A percentile compares a stretch with the other conserved stretches of the same genome.
Evolutionary conservation across 2,888 invertebrate genomes (phyloP).

Genomic region (Caenorhabditis sp.): DNA sequence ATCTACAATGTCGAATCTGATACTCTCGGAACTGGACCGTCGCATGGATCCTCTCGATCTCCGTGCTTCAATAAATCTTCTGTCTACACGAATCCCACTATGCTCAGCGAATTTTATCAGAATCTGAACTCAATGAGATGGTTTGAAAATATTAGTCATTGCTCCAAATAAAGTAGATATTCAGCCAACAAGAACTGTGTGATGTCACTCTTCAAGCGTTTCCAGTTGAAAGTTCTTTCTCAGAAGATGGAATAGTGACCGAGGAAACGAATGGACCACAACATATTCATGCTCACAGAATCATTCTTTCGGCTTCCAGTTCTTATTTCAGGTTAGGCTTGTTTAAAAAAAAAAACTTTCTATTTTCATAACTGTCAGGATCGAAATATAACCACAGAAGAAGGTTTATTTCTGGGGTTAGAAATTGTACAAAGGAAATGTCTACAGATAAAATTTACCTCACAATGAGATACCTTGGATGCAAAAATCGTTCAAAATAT

Average conservation of each 20-base stretch:
- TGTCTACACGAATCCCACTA: constrained; percentile 54
- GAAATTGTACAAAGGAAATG: too few species aligned
- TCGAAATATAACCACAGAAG: too few species aligned
- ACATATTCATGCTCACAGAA: constrained; percentile 64
- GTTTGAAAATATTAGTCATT: constrained; percentile 12
- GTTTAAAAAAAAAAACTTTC: too few species aligned
- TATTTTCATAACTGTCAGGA: too few species aligned
- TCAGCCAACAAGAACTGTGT: constrained; percentile 55
- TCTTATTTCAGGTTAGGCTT: constrained; percentile 66
- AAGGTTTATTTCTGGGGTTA: too few species aligned
- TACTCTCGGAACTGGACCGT: constrained; percentile 29
- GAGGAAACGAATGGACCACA: constrained; percentile 28
- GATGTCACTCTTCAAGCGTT: constrained; percentile 62
- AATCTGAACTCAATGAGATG: constrained; percentile 56
- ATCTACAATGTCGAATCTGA: constrained; percentile 56
- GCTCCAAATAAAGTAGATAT: background rate
- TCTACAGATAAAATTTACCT: too few species aligned
- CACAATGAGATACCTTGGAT: too few species aligned
- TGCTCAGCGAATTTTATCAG: constrained; percentile 60
- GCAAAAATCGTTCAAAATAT: too few species aligned
- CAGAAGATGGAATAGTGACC: constrained; percentile 39
- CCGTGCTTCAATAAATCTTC: constrained; percentile 48
- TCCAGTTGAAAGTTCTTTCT: constrained; percentile 19
- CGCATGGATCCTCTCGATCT: constrained; percentile 53
- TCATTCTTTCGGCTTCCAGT: constrained; percentile 65